Conservation (phyloP, 2,797 vertebrate genomes). For the Caiman crocodilus region DNA sequence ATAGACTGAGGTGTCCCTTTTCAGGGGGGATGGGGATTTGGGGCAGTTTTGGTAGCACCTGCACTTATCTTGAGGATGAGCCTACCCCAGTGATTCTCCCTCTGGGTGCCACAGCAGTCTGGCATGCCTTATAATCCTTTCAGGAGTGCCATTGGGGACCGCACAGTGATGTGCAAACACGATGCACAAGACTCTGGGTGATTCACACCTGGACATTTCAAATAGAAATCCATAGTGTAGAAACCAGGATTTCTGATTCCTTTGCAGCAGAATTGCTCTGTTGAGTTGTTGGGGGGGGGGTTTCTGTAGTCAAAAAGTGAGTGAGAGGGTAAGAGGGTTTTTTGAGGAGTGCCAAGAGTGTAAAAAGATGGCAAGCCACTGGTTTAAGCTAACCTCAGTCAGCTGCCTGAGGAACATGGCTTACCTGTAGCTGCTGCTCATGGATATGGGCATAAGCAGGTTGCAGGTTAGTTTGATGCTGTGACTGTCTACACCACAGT, state of each 20-base stretch:
- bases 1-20: background rate
- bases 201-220: too few species aligned
- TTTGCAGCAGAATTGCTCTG: too few species aligned
- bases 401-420: background rate
- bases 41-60: background rate
- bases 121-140: too few species aligned
- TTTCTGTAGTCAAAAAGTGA: background rate
- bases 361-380: background rate
- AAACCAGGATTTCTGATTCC: too few species aligned
- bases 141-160: too few species aligned
- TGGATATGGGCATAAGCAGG: background rate
- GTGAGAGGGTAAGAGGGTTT: background rate
- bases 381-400: background rate
- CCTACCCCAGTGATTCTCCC: too few species aligned
- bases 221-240: too few species aligned
- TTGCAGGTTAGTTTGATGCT: fast-evolving
- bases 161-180: too few species aligned
- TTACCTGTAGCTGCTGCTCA: background rate
- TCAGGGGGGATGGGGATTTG: background rate
- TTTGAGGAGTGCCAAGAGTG: background rate
- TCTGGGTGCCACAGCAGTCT: too few species aligned
- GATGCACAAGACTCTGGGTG: too few species aligned
- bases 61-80: background rate
- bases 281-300: too few species aligned
- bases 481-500: background rate